Evolutionary conservation across 2,797 vertebrate genomes (phyloP).

Genomic region (Paguma larvata): DNA sequence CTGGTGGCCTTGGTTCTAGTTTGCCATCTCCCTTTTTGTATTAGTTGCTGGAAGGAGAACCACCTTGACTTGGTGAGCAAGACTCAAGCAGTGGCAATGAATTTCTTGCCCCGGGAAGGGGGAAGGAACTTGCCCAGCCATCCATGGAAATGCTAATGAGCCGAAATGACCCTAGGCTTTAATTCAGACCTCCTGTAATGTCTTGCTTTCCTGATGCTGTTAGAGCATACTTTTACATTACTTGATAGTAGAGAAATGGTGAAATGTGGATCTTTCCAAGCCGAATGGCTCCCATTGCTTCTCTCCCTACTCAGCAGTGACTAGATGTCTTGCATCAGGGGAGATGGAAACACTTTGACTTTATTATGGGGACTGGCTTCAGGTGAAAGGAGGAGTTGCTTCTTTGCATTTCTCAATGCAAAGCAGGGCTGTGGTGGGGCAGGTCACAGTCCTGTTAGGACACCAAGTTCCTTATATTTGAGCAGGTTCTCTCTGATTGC

Average conservation of each 20-base stretch:
- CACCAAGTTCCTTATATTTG: neutral
- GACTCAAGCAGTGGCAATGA: conserved; percentile 60
- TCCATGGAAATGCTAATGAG: conserved; percentile 83
- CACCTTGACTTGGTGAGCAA: conserved; percentile 69
- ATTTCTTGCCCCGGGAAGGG: conserved; percentile 49
- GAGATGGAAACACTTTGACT: conserved; percentile 18
- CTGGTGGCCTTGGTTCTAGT: neutral
- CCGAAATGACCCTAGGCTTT: conserved; percentile 78
- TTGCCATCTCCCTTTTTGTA: neutral
- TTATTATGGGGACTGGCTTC: neutral
- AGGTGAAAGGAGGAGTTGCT: conserved; percentile 29
- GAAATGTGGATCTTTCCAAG: conserved; percentile 65
- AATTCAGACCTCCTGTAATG: conserved; percentile 78
- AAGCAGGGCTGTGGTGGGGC: neutral
- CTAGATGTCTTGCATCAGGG: neutral
- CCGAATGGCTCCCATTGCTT: conserved; percentile 69
- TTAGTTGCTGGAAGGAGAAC: conserved; percentile 25
- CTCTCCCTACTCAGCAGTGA: conserved; percentile 51
- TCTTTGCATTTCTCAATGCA: neutral
- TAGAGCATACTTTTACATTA: conserved; percentile 82
- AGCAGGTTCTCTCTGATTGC: neutral
- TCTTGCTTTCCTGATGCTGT: conserved; percentile 78
- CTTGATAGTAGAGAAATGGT: conserved; percentile 74
- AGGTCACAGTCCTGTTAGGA: neutral
- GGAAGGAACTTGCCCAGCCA: conserved; percentile 78